Evolutionary conservation across 2,797 vertebrate species (phyloP), one percentile per base, ranked within the genome.

Genomic region (Salmo trutta): DNA sequence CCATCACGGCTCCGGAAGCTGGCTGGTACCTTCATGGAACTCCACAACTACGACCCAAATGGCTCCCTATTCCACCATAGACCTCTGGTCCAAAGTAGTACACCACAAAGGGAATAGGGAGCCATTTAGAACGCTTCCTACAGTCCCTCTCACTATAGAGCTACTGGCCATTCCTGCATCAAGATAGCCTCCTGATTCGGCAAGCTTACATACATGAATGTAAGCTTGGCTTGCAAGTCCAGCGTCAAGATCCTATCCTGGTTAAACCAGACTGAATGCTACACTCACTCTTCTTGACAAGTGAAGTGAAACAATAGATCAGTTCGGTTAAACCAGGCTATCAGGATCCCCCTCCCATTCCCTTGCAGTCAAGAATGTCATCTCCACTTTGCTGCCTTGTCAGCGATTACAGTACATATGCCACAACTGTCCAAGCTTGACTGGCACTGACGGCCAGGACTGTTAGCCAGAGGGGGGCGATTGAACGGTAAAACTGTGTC

Each of bases 341-440:
- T 79, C 81, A 17, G 12, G 41, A 53, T 75, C 4, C 10, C 59
- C 77, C 31, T 64, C 77, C 77, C 31, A 47, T 77, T 81, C 82
- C 24, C 53, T 75, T 3, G 5, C 47, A 73, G 78, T 51, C 64
- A 47, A 27, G 77, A 81, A 76, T 67, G 77, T 76, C 82, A 79
- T 79, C 75, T 76, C 79, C 59, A 75, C 71, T 81, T 76, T 76
- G 75, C 75, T 52, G 65, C 71, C 17, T 59, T 64, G 77, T 82
- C 76, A 56, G 79, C 75, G 7, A 72, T 75, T 77, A 67, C 74
- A 74, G 64, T 77, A 71, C 41, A 10, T 7, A 71, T 41, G 19
- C 69, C 69, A 21, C 17, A 47, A 51, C 19, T 51, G 69, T 41
- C 41, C 36, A 1, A 51, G 33, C 36, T 71, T 24, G 69, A 71